Base-by-base conservation (phyloP, 2,888 invertebrate species). In the Apamea sordens region DNA sequence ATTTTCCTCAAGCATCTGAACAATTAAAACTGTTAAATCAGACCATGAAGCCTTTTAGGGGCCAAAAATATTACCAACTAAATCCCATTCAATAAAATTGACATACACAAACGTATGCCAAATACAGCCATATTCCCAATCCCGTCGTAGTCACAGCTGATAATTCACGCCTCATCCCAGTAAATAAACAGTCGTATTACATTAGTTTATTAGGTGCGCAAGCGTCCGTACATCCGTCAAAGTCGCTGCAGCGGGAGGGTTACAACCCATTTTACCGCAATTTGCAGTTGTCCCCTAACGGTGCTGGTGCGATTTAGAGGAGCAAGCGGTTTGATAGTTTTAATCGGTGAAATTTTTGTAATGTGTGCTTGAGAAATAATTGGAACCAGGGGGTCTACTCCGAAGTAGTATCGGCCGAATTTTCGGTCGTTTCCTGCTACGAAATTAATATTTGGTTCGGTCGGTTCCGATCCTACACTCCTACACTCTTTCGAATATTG, bases 151-250 rank as follows among this genome's bases (percentile, higher is more conserved):
- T 73, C 84, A 63, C 84, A 86, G 84, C 86, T 86, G 86, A 78
- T 78, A 86, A 70, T 44, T 77, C 69, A 79, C 47, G 72, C 32
- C 61, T 80, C 74, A 82, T 69, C 80, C 85, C 68, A 79, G 73
- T 81, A 86, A 79, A 82, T 88, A 89, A 90, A 89, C 87, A 85
- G 80, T 70, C 86, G 80, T 76, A 87, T 83, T 86, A 86, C 96
- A 96, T 96, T 96, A 96, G 94, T 95, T 96, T 96, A 96, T 96
- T 95, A 95, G 95, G 96, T 95, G 93, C 88, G 94, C 94, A 93
- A 92, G 92, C 92, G 90, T 90, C 92, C 93, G 93, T 94, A 93
- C 94, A 96, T 96, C 94, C 93, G 94, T 96, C 96, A 96, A 94
- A 94, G 95, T 94, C 95, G 83, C 76, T 92, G 90, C 92, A 92